Base-by-base conservation (phyloP, 2,797 vertebrate genomes). In the Buceros bicornis region DNA sequence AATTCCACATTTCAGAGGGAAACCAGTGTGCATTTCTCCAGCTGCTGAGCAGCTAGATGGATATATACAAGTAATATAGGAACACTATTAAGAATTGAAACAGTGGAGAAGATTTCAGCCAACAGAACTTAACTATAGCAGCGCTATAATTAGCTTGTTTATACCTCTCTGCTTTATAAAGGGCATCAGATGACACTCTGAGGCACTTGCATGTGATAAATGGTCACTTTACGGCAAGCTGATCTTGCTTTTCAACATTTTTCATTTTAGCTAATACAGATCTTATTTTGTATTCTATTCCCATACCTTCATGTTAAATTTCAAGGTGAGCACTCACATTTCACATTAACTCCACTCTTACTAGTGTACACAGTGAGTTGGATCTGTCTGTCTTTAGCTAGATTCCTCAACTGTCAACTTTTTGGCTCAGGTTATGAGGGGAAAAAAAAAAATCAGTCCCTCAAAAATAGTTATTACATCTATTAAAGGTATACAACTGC, bases 131-230 rank as follows among this genome's bases (percentile, higher is more conserved):
- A 53, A 87, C 66, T 77, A 31, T 3, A 66, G 82, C 76, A 88
- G 58, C 37, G 85, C 91, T 94, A 89, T 80, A 80, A 95, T 96
- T 96, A 96, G 90, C 80, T 71, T 87, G 94, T 95, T 95, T 95
- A 80, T 91, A 91, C 31, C 58, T 82, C 92, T 77, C 40, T 73
- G 42, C 70, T 89, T 83, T 94, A 87, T 67, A 70, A 94, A 96
- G 67, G 73, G 77, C 56, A 93, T 89, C 94, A 93, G 88, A 67
- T 90, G 80, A 87, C 74, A 84, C 64, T 51, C 57, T 61, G 71
- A 80, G 76, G 80, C 62, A 92, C 61, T 64, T 77, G 73, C 64
- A 50, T 2, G 4, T 29, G 43, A 70, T 66, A 92, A 94, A 64
- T n/a, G 48, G 54, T 87, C 40, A 37, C 66, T 89, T 83, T 58